Evolutionary conservation across 2,888 invertebrate species (phyloP), one percentile per base, ranked within the genome.

Genomic region (Andrena minutula): DNA sequence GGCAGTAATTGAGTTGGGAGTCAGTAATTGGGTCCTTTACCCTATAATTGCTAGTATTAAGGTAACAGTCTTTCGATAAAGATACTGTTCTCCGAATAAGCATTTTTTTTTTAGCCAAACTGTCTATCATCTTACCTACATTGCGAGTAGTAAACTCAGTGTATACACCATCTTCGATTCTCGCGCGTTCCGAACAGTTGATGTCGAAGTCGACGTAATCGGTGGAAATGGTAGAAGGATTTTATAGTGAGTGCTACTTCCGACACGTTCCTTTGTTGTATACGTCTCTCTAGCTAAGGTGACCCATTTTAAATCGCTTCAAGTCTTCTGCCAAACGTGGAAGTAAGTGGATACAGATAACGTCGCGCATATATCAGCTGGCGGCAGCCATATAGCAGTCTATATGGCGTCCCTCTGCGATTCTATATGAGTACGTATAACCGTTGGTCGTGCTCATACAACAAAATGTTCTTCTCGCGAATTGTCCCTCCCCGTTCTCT

Each of bases 341-440:
- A 88, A 90, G 88, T 87, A 89, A 90, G 90, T 90, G 88, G 87
- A 89, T 86, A 84, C 83, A 87, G 81, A 90, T 88, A 90, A 90
- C 83, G 89, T 88, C 85, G 82, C 83, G 83, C 89, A 87, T 91
- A 90, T 85, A 91, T 90, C 89, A 90, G 86, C 71, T 83, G 86
- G 83, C 75, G 85, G 86, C 88, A 85, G 88, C 84, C 88, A 90
- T 91, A 90, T 88, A 90, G 83, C 84, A 90, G 90, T 90, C 90
- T 90, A 90, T 91, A 90, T 89, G 90, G 88, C 84, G 75, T 84
- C 79, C 58, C 69, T 69, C 69, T 69, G 70, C 72, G 69, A 72
- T 83, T 79, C 85, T 79, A 77, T 81, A 79, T 28, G 64, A 73
- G 73, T 35, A 58, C 30, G 47, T 74, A 79, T 70, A 83, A 78